Base-by-base conservation (phyloP, 2,888 invertebrate species). In the Andrena trimmerana region DNA sequence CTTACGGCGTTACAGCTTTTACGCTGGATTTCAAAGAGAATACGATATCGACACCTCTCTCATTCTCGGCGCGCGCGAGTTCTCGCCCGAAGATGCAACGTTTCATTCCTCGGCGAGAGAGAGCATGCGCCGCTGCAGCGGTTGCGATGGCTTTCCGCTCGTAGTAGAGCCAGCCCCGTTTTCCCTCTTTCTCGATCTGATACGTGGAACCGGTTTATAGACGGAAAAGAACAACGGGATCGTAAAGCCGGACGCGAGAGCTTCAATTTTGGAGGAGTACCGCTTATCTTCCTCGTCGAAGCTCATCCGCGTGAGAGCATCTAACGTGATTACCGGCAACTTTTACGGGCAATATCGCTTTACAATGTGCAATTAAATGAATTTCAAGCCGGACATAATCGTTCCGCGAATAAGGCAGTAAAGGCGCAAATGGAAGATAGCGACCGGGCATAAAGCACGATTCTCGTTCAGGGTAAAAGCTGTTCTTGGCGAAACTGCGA, bases 251-350 rank as follows among this genome's bases (percentile, higher is more conserved):
- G 54, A 86, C 76, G 63, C 78, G 72, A 70, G 67, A 81, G 72
- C 80, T 83, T 86, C 65, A 84, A 86, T 88, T 88, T 88, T 79
- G 76, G 72, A 66, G 60, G 73, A 84, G 77, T 27, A 59, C 63
- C 52, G 60, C 68, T 83, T 80, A 81, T 77, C 82, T 84, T 20
- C 2, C 62, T 7, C 68, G 24, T 36, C 67, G 48, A 62, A 13
- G 27, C 52, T 70, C 54, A 33, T 66, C 77, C 60, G 62, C 36
- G 33, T 6, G 66, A 50, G 66, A 73, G 73, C 66, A 60, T 48
- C 75, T 73, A 82, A 71, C 75, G 72, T 59, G 63, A 86, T 84
- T 79, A 68, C 74, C 42, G 20, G 20, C 42, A 69, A 70, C 63
- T 57, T 86, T 81, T 79, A 81, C 63, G 78, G 63, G 16, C 65